Evolutionary conservation across 1,140 invertebrate genomes (phyloP), one percentile per base, ranked within the genome.

Genomic region (Oscheius sp.): DNA sequence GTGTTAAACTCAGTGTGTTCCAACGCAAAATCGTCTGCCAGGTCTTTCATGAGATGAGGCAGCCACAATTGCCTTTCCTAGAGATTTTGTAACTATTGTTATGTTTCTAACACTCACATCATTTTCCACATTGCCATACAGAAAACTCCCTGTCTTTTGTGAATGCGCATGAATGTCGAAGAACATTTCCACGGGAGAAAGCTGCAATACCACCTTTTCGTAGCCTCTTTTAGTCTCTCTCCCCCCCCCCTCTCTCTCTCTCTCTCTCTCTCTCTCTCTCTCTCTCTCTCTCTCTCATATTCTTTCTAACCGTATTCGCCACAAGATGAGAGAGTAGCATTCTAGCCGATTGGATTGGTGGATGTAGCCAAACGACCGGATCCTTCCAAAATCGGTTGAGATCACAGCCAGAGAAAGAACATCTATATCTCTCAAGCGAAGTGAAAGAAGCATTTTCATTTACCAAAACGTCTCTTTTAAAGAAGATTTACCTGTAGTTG

Each of bases 371-470:
- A 28, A 89, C 89, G 0, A 92, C 94, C 2, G 93, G 90, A 78
- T 91, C 88, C 83, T 92, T 90, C 93, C 94, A 98, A 59, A 90
- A 90, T 35, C 94, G 89, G 85, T 97, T 97, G 74, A 96, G 87
- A 84, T 97, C 94, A 78, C 91, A 90, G 0, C 95, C 95, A 86
- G 95, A 90, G 61, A 94, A 85, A 36, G 92, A 93, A 70, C 92
- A 93, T 78, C 91, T 91, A 45, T 31, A 34, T n/a, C n/a, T n/a
- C n/a, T n/a, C n/a, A n/a, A n/a, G 13, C n/a, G 1, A 78, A 32
- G 13, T 0, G 10, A 13, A 34, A 34, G 23, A 35, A n/a, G n/a
- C n/a, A n/a, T n/a, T n/a, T n/a, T n/a, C n/a, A n/a, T n/a, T n/a
- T n/a, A n/a, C n/a, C 2, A 1, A 68, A 63, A 42, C 4, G n/a